Percentiles rank a stretch among this genome's conserved stretches.
phyloP scores from a whole-genome alignment of 1,140 invertebrate genomes.

The Octopus sinensis region DNA sequence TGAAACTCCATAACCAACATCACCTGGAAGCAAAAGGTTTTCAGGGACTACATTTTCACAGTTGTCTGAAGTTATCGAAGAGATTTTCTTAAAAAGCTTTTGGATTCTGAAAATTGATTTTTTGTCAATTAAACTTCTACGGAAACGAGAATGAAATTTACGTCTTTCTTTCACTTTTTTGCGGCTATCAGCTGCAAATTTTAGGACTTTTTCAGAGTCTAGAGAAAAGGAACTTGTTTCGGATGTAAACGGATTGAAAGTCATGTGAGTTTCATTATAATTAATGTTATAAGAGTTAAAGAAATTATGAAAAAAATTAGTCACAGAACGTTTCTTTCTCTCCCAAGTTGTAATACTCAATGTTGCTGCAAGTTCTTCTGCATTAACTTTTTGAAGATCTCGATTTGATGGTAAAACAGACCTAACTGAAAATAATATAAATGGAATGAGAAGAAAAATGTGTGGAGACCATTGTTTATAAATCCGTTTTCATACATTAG shows the following conservation, averaged over 20 bases:
- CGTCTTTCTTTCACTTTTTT: not conserved
- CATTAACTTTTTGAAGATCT: conserved; percentile 13
- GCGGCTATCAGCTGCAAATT: not conserved
- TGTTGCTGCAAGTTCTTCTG: not conserved
- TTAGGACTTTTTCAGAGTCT: not conserved
- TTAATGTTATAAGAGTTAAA: not conserved
- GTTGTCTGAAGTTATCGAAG: conserved; percentile 30
- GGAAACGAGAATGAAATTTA: not conserved
- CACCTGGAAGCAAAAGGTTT: conserved; percentile 59
- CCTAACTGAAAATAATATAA: conserved; percentile 18
- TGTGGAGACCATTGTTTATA: no score
- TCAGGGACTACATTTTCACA: conserved; percentile 28
- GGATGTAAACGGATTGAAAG: not conserved
- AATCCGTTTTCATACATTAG: no score
- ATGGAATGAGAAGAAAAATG: no score
- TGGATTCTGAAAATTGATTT: conserved; percentile 29
- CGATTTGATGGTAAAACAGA: conserved; percentile 28
- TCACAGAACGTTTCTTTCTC: not conserved
- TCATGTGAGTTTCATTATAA: not conserved
- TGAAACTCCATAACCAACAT: conserved; percentile 79
- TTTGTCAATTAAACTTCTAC: conserved; percentile 20
- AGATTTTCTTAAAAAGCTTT: conserved; percentile 32
- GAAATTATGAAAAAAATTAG: not conserved
- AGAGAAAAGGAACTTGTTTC: not conserved
- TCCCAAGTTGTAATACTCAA: conserved; percentile 5